Evolutionary conservation across 1,140 invertebrate genomes (phyloP).

Genomic region (Polyergus mexicanus): DNA sequence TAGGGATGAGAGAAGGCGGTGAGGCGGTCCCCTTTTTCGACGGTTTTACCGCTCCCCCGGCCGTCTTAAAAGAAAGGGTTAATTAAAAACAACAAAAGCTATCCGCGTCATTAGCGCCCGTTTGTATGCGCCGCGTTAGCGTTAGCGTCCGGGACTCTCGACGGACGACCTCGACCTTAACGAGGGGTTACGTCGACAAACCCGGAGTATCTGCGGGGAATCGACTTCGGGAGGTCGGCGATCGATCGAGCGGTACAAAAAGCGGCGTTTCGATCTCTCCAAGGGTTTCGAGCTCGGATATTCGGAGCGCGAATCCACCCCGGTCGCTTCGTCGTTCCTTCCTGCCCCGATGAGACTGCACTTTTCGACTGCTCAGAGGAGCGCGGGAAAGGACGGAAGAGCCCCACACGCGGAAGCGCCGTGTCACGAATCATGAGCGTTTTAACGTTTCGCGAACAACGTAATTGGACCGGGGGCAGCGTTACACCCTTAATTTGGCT

Average conservation of each 20-base stretch:
- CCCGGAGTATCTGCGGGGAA: conserved; percentile 31
- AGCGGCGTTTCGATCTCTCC: neutral
- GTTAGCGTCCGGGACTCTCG: conserved; percentile 78
- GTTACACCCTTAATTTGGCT: conserved; percentile 69
- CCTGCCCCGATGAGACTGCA: conserved; percentile 32
- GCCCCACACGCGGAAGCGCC: conserved; percentile 60
- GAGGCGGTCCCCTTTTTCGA: conserved; percentile 70
- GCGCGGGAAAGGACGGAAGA: conserved; percentile 10
- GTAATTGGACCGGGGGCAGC: conserved; percentile 72
- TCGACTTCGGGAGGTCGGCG: conserved; percentile 8
- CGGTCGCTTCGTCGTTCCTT: neutral
- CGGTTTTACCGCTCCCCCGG: conserved; percentile 79
- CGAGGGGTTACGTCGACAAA: conserved; percentile 67
- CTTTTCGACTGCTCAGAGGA: neutral
- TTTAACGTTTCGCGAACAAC: conserved; percentile 61
- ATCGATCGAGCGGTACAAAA: conserved; percentile 15
- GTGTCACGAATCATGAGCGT: conserved; percentile 67
- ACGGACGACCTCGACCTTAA: conserved; percentile 74
- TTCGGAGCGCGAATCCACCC: conserved; percentile 10
- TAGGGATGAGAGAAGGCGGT: conserved; percentile 67
- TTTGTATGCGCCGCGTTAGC: conserved; percentile 86
- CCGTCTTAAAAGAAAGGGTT: conserved; percentile 86
- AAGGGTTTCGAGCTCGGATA: neutral
- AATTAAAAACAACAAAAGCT: conserved; percentile 87
- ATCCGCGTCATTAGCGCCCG: conserved; percentile 86